Evolutionary conservation across 2,888 invertebrate genomes (phyloP).

Genomic region (Plusia festucae): DNA sequence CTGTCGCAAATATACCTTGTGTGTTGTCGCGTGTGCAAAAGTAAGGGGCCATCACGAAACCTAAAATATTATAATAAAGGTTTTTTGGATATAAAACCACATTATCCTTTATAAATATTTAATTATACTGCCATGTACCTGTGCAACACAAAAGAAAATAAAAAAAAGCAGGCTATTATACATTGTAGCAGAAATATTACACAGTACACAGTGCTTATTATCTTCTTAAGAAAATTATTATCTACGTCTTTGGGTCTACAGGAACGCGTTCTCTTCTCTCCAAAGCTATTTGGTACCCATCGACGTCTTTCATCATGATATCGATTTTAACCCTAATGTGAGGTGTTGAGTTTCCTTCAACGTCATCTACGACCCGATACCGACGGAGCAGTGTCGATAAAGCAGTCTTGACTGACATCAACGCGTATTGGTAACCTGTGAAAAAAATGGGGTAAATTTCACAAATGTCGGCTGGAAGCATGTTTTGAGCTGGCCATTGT

Average conservation of each 20-base stretch:
- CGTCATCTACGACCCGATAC: conserved; percentile 71
- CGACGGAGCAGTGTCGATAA: conserved; percentile 70
- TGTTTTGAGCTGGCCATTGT: too few relatives aligned
- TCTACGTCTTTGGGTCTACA: background rate
- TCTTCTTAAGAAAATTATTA: background rate
- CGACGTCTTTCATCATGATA: conserved; percentile 83
- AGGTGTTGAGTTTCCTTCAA: conserved; percentile 68
- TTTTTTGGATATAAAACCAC: background rate
- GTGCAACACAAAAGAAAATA: background rate
- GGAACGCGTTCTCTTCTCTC: conserved; percentile 61
- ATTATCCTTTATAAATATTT: background rate
- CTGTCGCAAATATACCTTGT: too few relatives aligned
- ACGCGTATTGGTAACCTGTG: conserved; percentile 82
- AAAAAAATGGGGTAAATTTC: conserved; percentile 26
- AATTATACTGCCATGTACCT: background rate
- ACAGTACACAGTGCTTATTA: background rate
- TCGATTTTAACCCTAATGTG: conserved; percentile 79
- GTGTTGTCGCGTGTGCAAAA: too few relatives aligned
- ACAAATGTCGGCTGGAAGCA: background rate
- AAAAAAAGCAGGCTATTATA: background rate
- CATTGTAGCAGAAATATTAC: background rate
- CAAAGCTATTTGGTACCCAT: conserved; percentile 74
- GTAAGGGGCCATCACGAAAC: too few relatives aligned
- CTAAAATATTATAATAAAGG: too few relatives aligned
- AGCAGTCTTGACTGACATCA: conserved; percentile 82